phyloP scores from a whole-genome alignment of 1,140 invertebrate genomes.

The Metaphire vulgaris region DNA sequence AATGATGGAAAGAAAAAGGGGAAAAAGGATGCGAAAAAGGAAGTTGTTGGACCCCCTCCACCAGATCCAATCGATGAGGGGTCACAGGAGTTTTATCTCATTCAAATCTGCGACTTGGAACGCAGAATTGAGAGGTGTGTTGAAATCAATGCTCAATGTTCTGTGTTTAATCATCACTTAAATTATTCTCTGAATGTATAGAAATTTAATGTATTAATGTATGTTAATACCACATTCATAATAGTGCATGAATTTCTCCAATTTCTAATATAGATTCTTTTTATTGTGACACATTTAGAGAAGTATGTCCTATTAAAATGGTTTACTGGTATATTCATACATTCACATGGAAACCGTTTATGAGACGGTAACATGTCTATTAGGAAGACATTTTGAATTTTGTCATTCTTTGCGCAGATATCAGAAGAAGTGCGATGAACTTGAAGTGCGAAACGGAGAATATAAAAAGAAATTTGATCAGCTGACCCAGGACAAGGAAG shows the following conservation, averaged over 20 bases:
- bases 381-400: too few relatives aligned
- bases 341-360: too few relatives aligned
- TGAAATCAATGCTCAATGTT: neutral
- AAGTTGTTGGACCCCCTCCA: constrained; percentile 15
- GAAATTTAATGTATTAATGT: neutral
- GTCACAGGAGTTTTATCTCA: constrained; percentile 7
- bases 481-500: constrained; percentile 12
- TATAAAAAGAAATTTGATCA: constrained; percentile 10
- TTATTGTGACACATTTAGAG: neutral
- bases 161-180: neutral
- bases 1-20: constrained; percentile 6
- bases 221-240: neutral
- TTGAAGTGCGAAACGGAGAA: constrained; percentile 16
- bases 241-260: neutral
- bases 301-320: neutral
- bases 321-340: too few relatives aligned
- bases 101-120: constrained; percentile 13
- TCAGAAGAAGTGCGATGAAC: constrained; percentile 18
- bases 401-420: too few relatives aligned
- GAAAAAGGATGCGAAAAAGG: constrained; percentile 5
- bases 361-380: too few relatives aligned
- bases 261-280: neutral
- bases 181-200: neutral
- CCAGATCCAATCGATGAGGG: constrained; percentile 8
- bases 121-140: constrained; percentile 11